phyloP scores from a whole-genome alignment of 2,113 vertebrate species.

The Aphelocoma coerulescens region DNA sequence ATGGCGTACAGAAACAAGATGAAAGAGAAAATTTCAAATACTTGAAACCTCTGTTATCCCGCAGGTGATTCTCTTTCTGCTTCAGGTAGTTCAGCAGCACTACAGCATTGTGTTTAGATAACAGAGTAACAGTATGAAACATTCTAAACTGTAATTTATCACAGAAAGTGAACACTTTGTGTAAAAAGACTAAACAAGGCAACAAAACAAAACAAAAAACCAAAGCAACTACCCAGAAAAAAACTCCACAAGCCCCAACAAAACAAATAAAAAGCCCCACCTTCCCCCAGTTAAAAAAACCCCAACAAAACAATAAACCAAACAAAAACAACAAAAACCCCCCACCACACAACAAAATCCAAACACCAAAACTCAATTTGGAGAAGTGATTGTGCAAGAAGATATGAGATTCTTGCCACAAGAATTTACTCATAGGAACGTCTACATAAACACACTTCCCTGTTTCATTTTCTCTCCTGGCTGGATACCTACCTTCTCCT shows the following conservation, averaged over 20 bases:
- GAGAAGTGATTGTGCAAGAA: not conserved
- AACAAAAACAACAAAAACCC: not conserved
- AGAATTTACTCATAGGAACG: not conserved
- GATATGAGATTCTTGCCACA: not conserved
- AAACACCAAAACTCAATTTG: not conserved
- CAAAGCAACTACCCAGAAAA: not conserved
- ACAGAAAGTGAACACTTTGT: not conserved
- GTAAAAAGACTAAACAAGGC: not conserved
- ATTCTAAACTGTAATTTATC: conserved; percentile 4
- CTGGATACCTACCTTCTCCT: not conserved
- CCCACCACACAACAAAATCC: not conserved
- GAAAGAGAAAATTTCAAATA: conserved; percentile 23
- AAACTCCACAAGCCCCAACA: accelerated
- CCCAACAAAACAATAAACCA: not conserved
- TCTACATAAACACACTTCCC: not conserved
- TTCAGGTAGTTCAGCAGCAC: conserved; percentile 12
- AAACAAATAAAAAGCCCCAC: not conserved
- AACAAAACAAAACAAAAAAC: not conserved
- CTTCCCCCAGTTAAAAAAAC: not conserved
- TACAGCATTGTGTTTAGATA: not conserved
- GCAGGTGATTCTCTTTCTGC: not conserved
- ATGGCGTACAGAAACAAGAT: not conserved
- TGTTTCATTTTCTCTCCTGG: not conserved
- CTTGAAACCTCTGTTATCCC: not conserved
- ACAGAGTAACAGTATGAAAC: not conserved